These are phyloP conservation scores for Sycophila sp. DNA, from an alignment of 1,140 invertebrate species.

Conservation along the genomic window DNA sequence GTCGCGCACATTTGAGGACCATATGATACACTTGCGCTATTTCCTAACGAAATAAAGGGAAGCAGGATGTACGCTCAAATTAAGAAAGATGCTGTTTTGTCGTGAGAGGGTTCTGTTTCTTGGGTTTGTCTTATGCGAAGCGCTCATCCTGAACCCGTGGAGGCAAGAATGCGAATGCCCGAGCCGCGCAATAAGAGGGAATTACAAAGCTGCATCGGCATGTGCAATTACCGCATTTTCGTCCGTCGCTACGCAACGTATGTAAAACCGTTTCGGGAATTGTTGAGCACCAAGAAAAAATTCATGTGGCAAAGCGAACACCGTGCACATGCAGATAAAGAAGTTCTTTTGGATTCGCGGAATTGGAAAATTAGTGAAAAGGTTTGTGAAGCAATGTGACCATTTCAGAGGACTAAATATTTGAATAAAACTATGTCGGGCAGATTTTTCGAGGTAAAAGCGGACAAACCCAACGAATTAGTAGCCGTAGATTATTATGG, in stretches of 20 bases:
- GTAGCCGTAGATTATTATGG: slow-evolving; percentile 33
- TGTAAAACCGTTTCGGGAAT: too few species aligned
- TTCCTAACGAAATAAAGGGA: not conserved
- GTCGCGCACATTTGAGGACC: not conserved
- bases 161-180: not conserved
- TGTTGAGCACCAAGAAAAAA: too few species aligned
- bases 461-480: not conserved
- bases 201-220: too few species aligned
- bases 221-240: too few species aligned
- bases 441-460: too few species aligned
- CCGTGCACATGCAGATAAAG: too few species aligned
- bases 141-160: not conserved
- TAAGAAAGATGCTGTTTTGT: not conserved
- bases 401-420: too few species aligned
- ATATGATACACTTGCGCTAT: not conserved
- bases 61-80: not conserved
- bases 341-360: too few species aligned
- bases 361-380: too few species aligned
- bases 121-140: not conserved
- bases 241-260: too few species aligned
- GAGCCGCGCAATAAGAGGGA: not conserved
- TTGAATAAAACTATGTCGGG: not conserved
- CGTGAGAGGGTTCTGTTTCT: not conserved
- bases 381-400: too few species aligned
- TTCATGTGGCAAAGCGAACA: too few species aligned